phyloP scores from a whole-genome alignment of 1,140 invertebrate species.

The Monochamus saltuarius region DNA sequence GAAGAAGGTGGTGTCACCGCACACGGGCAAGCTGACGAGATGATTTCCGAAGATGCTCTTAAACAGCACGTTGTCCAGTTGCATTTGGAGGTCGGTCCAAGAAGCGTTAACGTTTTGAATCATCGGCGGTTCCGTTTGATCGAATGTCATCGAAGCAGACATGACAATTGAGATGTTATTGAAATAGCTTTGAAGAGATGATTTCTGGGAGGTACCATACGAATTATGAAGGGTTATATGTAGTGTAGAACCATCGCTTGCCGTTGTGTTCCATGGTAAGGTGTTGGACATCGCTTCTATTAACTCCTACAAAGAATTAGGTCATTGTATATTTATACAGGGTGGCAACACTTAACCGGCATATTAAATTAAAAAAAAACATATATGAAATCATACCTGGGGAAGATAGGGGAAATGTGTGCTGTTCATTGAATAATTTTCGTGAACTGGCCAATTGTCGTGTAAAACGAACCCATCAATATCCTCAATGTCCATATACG shows the following conservation, averaged over 20 bases:
- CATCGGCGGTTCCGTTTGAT: conserved; percentile 21
- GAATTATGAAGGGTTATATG: conserved; percentile 41
- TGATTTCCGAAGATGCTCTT: conserved; percentile 35
- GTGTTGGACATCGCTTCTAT: conserved; percentile 35
- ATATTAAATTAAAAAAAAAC: conserved; percentile 10
- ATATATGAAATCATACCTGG: conserved; percentile 36
- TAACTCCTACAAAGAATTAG: conserved; percentile 28
- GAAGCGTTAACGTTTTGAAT: conserved; percentile 37
- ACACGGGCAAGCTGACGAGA: conserved; percentile 40
- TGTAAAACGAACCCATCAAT: conserved; percentile 42
- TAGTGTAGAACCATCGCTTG: background rate
- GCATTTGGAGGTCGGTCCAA: conserved; percentile 40
- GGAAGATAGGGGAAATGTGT: conserved; percentile 39
- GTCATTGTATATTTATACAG: too few relatives aligned
- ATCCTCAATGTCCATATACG: conserved; percentile 6
- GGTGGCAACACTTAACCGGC: background rate
- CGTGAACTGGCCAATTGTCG: conserved; percentile 47
- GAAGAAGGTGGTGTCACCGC: conserved; percentile 40
- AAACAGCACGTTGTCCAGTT: conserved; percentile 37
- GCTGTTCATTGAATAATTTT: conserved; percentile 31
- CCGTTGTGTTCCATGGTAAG: conserved; percentile 38
- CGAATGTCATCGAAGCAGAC: conserved; percentile 30
- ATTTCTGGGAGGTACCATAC: conserved; percentile 31
- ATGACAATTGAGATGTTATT: conserved; percentile 20
- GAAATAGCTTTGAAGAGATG: conserved; percentile 18